phyloP scores from a whole-genome alignment of 2,888 invertebrate species.

The Caenorhabditis sp. region DNA sequence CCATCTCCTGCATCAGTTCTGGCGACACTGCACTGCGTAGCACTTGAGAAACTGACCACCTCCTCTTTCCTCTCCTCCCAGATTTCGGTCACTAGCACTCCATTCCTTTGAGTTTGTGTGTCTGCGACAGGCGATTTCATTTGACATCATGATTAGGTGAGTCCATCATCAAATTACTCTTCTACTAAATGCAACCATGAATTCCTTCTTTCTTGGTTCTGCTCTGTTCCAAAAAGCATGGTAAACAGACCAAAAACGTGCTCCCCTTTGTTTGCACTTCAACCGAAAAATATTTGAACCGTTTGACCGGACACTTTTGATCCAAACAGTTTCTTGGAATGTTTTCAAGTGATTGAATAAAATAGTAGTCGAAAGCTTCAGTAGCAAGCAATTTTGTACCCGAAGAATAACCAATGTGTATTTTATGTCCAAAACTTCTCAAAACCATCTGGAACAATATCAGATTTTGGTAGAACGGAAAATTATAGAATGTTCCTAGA shows the following conservation, averaged over 20 bases:
- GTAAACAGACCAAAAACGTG: neutral
- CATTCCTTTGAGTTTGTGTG: slow-evolving; percentile 36
- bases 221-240: slow-evolving; percentile 2
- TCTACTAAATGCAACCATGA: neutral
- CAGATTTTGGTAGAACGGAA: too few species aligned
- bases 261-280: neutral
- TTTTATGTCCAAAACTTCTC: too few species aligned
- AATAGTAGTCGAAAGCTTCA: too few species aligned
- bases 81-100: slow-evolving; percentile 34
- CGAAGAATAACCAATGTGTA: too few species aligned
- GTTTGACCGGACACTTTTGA: neutral
- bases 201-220: neutral
- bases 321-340: neutral
- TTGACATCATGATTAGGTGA: slow-evolving; percentile 49
- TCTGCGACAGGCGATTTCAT: slow-evolving; percentile 31
- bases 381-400: too few species aligned
- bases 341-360: too few species aligned
- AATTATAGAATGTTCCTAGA: too few species aligned
- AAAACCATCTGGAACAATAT: too few species aligned
- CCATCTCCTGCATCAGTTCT: slow-evolving; percentile 40
- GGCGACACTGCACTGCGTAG: slow-evolving; percentile 26
- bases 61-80: slow-evolving; percentile 4
- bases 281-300: neutral
- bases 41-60: slow-evolving; percentile 61
- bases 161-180: slow-evolving; percentile 4